Percentiles rank a stretch among this genome's conserved stretches.
Conservation (phyloP, 2,888 invertebrate species). For the Rhabditophanes sp. region DNA sequence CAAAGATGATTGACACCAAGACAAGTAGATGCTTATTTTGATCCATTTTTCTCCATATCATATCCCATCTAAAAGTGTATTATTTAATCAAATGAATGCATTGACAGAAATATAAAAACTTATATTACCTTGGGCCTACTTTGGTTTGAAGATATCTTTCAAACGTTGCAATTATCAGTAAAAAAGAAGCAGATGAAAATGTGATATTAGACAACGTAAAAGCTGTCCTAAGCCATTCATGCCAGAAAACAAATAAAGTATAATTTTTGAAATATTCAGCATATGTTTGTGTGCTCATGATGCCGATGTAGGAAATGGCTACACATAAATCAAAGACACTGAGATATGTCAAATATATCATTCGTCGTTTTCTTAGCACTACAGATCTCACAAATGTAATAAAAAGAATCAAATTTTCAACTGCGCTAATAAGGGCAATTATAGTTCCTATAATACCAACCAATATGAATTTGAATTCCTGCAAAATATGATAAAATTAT, state of each 20-base stretch:
- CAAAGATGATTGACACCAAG: constrained; percentile 21
- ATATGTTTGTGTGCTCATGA: constrained; percentile 18
- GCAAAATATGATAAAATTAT: constrained; percentile 8
- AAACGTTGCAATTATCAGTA: constrained; percentile 35
- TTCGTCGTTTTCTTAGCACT: constrained; percentile 19
- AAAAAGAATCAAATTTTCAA: constrained; percentile 31
- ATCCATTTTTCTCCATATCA: constrained; percentile 20
- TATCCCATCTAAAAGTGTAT: constrained; percentile 11
- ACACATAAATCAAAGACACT: constrained; percentile 34
- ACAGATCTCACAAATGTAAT: constrained; percentile 27
- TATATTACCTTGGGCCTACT: constrained; percentile 11
- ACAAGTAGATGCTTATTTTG: constrained; percentile 23
- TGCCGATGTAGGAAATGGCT: constrained; percentile 30
- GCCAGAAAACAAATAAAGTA: constrained; percentile 25
- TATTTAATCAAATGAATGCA: constrained; percentile 3
- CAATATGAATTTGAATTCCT: constrained; percentile 34
- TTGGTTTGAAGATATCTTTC: constrained; percentile 38
- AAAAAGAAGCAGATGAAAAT: constrained; percentile 27
- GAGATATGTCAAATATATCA: constrained; percentile 33
- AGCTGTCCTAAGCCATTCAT: constrained; percentile 23
- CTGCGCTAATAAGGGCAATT: constrained; percentile 26
- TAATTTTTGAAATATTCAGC: constrained; percentile 29
- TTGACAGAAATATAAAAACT: background rate
- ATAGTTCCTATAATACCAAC: constrained; percentile 29
- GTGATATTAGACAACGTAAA: constrained; percentile 38